phyloP scores from a whole-genome alignment of 2,797 vertebrate genomes.

The Gambusia yucatana region DNA sequence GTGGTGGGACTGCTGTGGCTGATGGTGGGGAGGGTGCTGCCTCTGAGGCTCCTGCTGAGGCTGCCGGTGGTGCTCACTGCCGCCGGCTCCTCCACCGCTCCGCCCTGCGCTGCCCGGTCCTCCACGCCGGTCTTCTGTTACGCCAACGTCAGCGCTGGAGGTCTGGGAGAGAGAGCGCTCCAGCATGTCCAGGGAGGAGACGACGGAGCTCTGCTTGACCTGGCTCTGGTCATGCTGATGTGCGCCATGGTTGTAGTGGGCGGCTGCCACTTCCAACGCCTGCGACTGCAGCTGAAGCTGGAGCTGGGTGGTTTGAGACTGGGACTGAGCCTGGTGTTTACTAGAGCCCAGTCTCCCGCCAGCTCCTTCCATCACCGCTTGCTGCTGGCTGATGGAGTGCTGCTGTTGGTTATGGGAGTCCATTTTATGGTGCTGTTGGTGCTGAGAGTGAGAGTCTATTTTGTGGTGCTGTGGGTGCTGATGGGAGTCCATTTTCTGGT shows the following conservation, averaged over 20 bases:
- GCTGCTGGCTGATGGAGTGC: conserved; percentile 85
- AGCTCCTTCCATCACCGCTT: conserved; percentile 84
- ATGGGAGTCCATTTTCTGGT: conserved; percentile 66
- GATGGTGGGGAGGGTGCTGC: conserved; percentile 77
- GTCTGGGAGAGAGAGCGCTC: conserved; percentile 85
- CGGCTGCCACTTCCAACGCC: conserved; percentile 84
- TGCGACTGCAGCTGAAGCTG: conserved; percentile 89
- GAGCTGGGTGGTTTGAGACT: conserved; percentile 86
- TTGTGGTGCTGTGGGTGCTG: conserved; percentile 70
- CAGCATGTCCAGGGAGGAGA: conserved; percentile 85
- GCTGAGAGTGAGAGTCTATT: conserved; percentile 59
- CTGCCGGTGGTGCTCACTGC: conserved; percentile 74
- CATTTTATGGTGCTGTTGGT: conserved; percentile 71
- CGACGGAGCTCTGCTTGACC: conserved; percentile 82
- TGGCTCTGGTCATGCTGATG: conserved; percentile 81
- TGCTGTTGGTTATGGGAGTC: conserved; percentile 73
- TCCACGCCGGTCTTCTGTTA: conserved; percentile 73
- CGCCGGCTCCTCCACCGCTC: conserved; percentile 56
- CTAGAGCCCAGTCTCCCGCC: conserved; percentile 76
- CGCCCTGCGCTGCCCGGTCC: conserved; percentile 70
- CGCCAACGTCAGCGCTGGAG: conserved; percentile 73
- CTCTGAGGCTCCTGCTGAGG: conserved; percentile 72
- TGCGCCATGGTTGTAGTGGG: conserved; percentile 82
- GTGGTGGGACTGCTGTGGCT: conserved; percentile 67
- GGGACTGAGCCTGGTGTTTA: conserved; percentile 76